Conservation (phyloP, 2,888 invertebrate species). For the Barypeithes pellucidus region DNA sequence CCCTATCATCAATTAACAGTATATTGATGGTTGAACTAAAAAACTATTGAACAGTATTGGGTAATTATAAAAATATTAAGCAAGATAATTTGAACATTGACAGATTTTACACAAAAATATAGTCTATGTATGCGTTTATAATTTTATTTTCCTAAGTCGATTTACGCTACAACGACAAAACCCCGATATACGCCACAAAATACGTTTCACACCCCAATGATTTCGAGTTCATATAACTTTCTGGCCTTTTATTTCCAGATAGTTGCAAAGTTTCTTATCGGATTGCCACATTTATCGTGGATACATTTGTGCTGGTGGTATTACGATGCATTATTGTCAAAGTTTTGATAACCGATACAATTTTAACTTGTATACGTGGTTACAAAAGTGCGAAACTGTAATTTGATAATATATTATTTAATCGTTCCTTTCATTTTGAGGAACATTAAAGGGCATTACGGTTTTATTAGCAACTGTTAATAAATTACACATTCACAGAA, state of each 20-base stretch:
- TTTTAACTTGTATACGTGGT: conserved; percentile 37
- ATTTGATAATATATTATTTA: conserved; percentile 5
- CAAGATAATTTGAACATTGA: too few species aligned
- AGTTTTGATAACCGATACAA: conserved; percentile 31
- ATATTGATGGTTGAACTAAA: too few species aligned
- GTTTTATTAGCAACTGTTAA: too few species aligned
- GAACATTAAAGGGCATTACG: too few species aligned
- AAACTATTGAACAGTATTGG: too few species aligned
- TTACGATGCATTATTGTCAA: conserved; percentile 35
- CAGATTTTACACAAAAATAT: not conserved
- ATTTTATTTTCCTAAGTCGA: conserved; percentile 15
- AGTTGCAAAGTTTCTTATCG: conserved; percentile 39
- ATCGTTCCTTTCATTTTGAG: too few species aligned
- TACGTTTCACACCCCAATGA: conserved; percentile 41
- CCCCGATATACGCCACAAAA: conserved; percentile 29
- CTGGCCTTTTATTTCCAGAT: conserved; percentile 40
- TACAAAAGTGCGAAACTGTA: not conserved
- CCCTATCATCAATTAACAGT: too few species aligned
- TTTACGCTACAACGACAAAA: conserved; percentile 20
- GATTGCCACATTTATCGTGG: conserved; percentile 40
- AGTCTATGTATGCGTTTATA: not conserved
- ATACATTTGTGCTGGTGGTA: conserved; percentile 19
- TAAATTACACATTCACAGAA: too few species aligned
- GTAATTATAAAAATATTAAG: too few species aligned
- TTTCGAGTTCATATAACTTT: conserved; percentile 43